Percentiles rank a stretch among this genome's conserved stretches.
Evolutionary conservation across 2,797 vertebrate species (phyloP).

Genomic region (Neosilurus mollespiculum): DNA sequence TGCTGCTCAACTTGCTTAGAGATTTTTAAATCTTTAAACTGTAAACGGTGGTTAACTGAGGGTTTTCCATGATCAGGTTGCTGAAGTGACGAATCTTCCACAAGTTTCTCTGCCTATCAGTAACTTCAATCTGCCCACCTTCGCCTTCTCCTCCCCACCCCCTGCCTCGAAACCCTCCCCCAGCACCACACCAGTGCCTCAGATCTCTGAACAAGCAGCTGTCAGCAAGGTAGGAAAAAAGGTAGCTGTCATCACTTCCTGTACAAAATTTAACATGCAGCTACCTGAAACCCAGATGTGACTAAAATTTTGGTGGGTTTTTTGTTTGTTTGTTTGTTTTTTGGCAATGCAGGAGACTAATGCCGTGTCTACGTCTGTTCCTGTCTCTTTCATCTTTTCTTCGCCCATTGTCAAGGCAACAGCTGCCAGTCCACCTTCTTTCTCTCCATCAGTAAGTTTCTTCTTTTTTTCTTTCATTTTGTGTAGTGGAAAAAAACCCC

Average conservation of each 20-base stretch:
- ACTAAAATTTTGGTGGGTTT: no score
- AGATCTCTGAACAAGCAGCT: slow-evolving; percentile 52
- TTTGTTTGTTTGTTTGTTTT: neutral
- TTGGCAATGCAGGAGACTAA: slow-evolving; percentile 70
- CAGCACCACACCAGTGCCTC: slow-evolving; percentile 51
- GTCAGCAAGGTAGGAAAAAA: slow-evolving; percentile 62
- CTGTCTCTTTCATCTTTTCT: slow-evolving; percentile 88
- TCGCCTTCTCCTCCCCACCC: slow-evolving; percentile 81
- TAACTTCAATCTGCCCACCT: slow-evolving; percentile 79
- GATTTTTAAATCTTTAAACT: neutral
- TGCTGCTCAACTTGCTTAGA: neutral
- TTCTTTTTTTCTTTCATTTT: neutral
- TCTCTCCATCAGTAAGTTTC: slow-evolving; percentile 83
- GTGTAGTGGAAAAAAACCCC: no score
- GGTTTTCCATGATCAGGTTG: slow-evolving; percentile 67
- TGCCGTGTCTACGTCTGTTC: slow-evolving; percentile 69
- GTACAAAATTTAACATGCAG: neutral
- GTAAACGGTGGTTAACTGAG: neutral
- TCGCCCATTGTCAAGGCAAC: slow-evolving; percentile 95
- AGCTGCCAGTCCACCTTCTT: slow-evolving; percentile 82
- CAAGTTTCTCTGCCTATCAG: slow-evolving; percentile 85
- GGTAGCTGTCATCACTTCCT: neutral
- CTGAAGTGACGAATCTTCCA: slow-evolving; percentile 79
- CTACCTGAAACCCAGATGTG: neutral
- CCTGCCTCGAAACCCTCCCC: slow-evolving; percentile 62